phyloP scores from a whole-genome alignment of 2,113 vertebrate species.

The Perognathus longimembris region DNA sequence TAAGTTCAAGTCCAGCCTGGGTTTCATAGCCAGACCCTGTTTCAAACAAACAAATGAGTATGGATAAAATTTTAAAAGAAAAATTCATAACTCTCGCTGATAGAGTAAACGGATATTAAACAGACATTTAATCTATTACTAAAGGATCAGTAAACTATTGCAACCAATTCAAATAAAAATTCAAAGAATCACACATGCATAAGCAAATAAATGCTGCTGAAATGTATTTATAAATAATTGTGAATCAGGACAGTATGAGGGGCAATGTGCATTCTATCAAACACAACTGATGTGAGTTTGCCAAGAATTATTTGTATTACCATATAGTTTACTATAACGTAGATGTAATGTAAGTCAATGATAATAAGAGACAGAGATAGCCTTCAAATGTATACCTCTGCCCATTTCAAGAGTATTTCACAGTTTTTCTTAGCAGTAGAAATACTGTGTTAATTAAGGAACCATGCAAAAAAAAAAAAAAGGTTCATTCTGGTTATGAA shows the following conservation, averaged over 20 bases:
- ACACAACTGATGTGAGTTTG: background rate
- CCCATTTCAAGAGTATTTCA: background rate
- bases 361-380: background rate
- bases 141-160: background rate
- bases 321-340: slow-evolving; percentile 31
- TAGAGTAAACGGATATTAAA: slow-evolving; percentile 14
- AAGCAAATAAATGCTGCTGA: slow-evolving; percentile 30
- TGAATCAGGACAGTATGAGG: background rate
- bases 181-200: background rate
- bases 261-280: background rate
- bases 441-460: slow-evolving; percentile 37
- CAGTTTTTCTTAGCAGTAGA: background rate
- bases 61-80: background rate
- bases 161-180: slow-evolving; percentile 47
- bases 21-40: no score
- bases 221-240: background rate
- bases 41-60: no score
- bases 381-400: background rate
- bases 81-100: background rate
- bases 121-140: slow-evolving; percentile 24
- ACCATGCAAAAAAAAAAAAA: slow-evolving; percentile 36
- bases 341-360: background rate
- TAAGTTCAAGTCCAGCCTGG: no score
- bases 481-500: background rate
- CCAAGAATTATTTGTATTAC: slow-evolving; percentile 34